Evolutionary conservation across 2,888 invertebrate species (phyloP).

Genomic region (Stictocephala bisonia): DNA sequence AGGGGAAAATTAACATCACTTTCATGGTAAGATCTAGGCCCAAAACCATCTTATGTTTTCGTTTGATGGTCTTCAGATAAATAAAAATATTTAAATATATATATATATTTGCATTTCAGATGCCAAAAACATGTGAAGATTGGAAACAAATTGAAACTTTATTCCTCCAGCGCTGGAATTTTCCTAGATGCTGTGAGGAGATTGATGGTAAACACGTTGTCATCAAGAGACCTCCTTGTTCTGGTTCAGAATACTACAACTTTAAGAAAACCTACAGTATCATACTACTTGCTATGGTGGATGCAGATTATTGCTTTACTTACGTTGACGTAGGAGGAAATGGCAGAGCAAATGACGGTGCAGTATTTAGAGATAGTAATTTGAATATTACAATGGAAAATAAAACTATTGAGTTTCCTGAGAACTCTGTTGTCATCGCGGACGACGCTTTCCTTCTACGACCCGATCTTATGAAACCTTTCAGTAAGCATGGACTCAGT

Average conservation of each 20-base stretch:
- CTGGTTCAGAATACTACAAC: slow-evolving; percentile 42
- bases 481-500: slow-evolving; percentile 5
- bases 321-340: slow-evolving; percentile 50
- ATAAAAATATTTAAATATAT: neutral
- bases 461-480: slow-evolving; percentile 47
- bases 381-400: slow-evolving; percentile 22
- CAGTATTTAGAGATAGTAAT: slow-evolving; percentile 22
- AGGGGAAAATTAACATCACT: too few relatives aligned
- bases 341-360: slow-evolving; percentile 3
- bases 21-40: too few relatives aligned
- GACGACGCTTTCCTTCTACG: slow-evolving; percentile 48
- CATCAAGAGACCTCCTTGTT: slow-evolving; percentile 23
- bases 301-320: slow-evolving; percentile 48
- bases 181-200: slow-evolving; percentile 31
- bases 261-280: slow-evolving; percentile 32
- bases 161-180: slow-evolving; percentile 36
- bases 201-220: slow-evolving; percentile 44
- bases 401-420: slow-evolving; percentile 3
- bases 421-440: slow-evolving; percentile 32
- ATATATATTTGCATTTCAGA: slow-evolving; percentile 1
- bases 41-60: too few relatives aligned
- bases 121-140: slow-evolving; percentile 27
- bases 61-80: too few relatives aligned
- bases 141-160: slow-evolving; percentile 25
- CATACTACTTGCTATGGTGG: slow-evolving; percentile 38